Percentiles rank a stretch among this genome's conserved stretches.
Conservation (phyloP, 2,113 vertebrate species). For the cat (Felis catus) region DNA sequence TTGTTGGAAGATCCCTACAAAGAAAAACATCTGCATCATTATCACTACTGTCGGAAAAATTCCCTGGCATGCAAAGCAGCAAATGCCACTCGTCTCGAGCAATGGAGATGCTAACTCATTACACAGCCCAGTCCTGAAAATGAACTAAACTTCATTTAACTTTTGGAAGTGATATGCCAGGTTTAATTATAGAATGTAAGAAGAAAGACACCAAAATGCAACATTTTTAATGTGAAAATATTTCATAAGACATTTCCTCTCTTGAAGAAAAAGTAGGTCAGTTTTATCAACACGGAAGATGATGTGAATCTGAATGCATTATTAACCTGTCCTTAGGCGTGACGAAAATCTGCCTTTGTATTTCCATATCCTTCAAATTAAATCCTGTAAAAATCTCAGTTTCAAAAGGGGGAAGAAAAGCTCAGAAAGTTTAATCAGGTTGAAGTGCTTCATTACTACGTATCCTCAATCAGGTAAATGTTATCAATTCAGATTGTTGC, state of each 20-base stretch:
- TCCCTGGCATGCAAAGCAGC: constrained; percentile 50
- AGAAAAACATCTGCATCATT: constrained; percentile 77
- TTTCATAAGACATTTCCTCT: constrained; percentile 75
- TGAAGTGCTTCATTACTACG: constrained; percentile 32
- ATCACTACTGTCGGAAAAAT: constrained; percentile 70
- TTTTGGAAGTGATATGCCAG: constrained; percentile 68
- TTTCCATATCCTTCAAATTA: constrained; percentile 74
- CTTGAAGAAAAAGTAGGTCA: constrained; percentile 77
- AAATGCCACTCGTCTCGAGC: constrained; percentile 37
- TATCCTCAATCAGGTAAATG: not conserved
- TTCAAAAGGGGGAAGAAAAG: not conserved
- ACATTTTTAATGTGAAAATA: constrained; percentile 64
- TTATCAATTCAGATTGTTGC: not conserved
- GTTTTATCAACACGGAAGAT: constrained; percentile 71
- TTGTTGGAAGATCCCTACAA: constrained; percentile 58
- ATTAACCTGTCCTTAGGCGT: constrained; percentile 76
- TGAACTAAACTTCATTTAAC: constrained; percentile 76
- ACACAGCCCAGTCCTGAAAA: constrained; percentile 71
- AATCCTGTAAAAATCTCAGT: constrained; percentile 28
- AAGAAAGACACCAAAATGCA: constrained; percentile 66
- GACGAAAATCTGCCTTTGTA: constrained; percentile 21
- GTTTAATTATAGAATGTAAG: constrained; percentile 71
- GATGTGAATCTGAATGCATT: constrained; percentile 69
- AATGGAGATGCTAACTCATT: constrained; percentile 64
- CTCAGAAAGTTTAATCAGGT: constrained; percentile 65